Conservation (phyloP, 2,888 invertebrate species). For the Pristionchus exspectatus region DNA sequence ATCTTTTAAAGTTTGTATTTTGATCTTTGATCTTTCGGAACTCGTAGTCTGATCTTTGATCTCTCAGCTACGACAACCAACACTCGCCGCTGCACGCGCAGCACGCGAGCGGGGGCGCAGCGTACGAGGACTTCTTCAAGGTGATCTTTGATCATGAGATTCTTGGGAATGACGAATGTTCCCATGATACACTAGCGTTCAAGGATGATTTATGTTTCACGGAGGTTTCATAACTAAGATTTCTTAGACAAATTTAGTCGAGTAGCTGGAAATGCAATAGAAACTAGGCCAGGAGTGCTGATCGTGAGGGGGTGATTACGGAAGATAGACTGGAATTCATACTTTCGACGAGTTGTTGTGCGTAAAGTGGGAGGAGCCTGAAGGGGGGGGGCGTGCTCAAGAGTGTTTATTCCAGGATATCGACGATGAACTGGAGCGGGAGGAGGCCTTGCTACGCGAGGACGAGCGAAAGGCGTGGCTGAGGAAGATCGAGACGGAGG, state of each 20-base stretch:
- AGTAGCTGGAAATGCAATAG: too few relatives aligned
- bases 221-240: too few relatives aligned
- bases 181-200: too few relatives aligned
- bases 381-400: neutral
- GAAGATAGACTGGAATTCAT: neutral
- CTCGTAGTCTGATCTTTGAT: neutral
- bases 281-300: too few relatives aligned
- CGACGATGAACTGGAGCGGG: conserved; percentile 36
- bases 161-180: too few relatives aligned
- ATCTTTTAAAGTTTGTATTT: neutral
- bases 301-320: too few relatives aligned
- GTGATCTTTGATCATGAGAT: too few relatives aligned
- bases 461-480: conserved; percentile 21
- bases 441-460: conserved; percentile 25
- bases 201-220: too few relatives aligned
- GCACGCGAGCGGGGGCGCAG: neutral
- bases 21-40: neutral
- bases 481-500: conserved; percentile 39
- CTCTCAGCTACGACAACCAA: conserved; percentile 34
- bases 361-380: neutral
- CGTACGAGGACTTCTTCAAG: conserved; percentile 33
- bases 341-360: neutral
- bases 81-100: conserved; percentile 13
- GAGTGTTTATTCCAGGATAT: neutral
- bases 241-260: too few relatives aligned